Conservation (phyloP, 1,140 invertebrate species). For the Scaptodrosophila lebanonensis region DNA sequence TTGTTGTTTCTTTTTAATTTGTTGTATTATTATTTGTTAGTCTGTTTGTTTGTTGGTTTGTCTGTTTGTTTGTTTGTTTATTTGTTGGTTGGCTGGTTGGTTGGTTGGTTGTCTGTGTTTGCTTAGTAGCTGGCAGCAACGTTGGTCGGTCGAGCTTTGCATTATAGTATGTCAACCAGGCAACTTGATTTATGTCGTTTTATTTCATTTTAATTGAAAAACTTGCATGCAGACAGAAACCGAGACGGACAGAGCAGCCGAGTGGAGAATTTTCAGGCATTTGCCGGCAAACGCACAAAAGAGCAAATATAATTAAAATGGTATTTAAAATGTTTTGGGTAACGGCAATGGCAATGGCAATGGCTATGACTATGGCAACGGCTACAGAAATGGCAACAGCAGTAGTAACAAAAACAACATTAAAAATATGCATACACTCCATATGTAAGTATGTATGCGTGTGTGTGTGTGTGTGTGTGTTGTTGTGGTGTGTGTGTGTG, state of each 20-base stretch:
- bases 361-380: slow-evolving; percentile 7
- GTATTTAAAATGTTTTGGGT: slow-evolving; percentile 61
- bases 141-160: too few relatives aligned
- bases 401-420: slow-evolving; percentile 20
- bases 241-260: slow-evolving; percentile 25
- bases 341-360: slow-evolving; percentile 14
- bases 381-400: slow-evolving; percentile 12
- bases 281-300: slow-evolving; percentile 37
- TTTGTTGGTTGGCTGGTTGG: too few relatives aligned
- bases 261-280: too few relatives aligned
- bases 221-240: slow-evolving; percentile 44
- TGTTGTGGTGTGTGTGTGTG: too few relatives aligned
- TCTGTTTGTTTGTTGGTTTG: slow-evolving; percentile 27
- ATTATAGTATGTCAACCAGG: not conserved
- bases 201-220: slow-evolving; percentile 75
- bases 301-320: slow-evolving; percentile 73
- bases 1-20: slow-evolving; percentile 1
- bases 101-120: too few relatives aligned
- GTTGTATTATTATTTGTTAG: slow-evolving; percentile 25
- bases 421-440: slow-evolving; percentile 32
- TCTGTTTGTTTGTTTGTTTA: slow-evolving; percentile 7
- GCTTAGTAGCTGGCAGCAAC: too few relatives aligned
- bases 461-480: too few relatives aligned
- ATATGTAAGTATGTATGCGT: slow-evolving; percentile 13
- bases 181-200: slow-evolving; percentile 67